Evolutionary conservation across 1,140 invertebrate genomes (phyloP).

Genomic region (Holotrichia oblita): DNA sequence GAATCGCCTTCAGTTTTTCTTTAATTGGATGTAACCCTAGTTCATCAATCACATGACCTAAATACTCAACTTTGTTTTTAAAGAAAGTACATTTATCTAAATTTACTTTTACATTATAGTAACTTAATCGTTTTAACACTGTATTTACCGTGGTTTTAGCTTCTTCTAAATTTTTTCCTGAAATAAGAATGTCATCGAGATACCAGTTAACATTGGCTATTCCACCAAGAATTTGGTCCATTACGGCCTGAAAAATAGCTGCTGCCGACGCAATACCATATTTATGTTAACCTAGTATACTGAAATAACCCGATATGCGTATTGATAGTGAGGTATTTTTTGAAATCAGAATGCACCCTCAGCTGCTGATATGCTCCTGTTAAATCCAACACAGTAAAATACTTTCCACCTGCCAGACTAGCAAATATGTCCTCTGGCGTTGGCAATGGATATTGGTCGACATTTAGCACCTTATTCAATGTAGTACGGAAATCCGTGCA

Average conservation of each 20-base stretch:
- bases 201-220: conserved; percentile 48
- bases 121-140: neutral
- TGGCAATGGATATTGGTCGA: conserved; percentile 41
- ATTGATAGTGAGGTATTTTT: conserved; percentile 56
- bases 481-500: conserved; percentile 40
- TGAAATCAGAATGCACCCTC: neutral
- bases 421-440: conserved; percentile 43
- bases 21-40: neutral
- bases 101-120: neutral
- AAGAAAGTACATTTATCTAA: too few relatives aligned
- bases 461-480: conserved; percentile 36
- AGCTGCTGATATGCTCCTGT: neutral
- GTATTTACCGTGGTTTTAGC: neutral
- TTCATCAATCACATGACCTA: neutral
- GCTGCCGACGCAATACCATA: conserved; percentile 57
- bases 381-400: conserved; percentile 40
- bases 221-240: too few relatives aligned
- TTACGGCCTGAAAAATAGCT: conserved; percentile 57
- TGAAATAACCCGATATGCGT: conserved; percentile 58
- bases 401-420: conserved; percentile 37
- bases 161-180: conserved; percentile 48
- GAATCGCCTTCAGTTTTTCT: neutral
- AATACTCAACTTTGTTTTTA: too few relatives aligned
- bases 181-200: too few relatives aligned
- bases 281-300: conserved; percentile 58